phyloP scores from a whole-genome alignment of 2,797 vertebrate species.

The Limnodromus scolopaceus region DNA sequence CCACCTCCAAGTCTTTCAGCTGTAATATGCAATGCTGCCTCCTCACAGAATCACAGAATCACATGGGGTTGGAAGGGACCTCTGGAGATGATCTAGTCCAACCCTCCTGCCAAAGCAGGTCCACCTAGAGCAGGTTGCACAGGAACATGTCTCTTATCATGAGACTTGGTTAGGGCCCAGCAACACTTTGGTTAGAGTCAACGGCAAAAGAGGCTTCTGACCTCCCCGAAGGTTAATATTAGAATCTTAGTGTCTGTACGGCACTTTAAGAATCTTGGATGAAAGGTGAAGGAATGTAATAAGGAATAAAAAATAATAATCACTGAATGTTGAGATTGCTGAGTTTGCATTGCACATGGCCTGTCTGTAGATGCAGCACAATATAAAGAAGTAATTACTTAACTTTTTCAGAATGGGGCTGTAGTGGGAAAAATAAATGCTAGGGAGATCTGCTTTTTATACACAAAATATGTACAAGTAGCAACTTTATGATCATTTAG shows the following conservation, averaged over 20 bases:
- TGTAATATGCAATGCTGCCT: not conserved
- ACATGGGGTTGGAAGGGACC: no score
- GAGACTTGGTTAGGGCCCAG: not conserved
- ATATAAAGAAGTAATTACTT: conserved; percentile 24
- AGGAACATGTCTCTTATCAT: not conserved
- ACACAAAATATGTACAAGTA: not conserved
- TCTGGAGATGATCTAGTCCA: no score
- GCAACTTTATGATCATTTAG: conserved; percentile 55
- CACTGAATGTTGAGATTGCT: not conserved
- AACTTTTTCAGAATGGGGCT: conserved; percentile 3
- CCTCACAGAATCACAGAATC: not conserved
- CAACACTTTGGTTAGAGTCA: not conserved
- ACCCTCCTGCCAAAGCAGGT: no score
- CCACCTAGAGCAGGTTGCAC: no score
- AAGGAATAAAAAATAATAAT: not conserved
- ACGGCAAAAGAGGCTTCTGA: not conserved
- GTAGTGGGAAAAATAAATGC: conserved; percentile 38
- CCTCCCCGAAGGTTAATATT: not conserved
- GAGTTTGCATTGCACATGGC: not conserved
- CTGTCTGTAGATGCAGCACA: not conserved
- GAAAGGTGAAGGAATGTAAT: not conserved
- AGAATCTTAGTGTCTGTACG: not conserved
- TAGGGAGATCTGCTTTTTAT: conserved; percentile 24
- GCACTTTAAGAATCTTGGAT: not conserved
- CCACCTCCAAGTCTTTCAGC: not conserved